Base-by-base conservation (phyloP, 2,797 vertebrate genomes). In the Synanceia verrucosa region DNA sequence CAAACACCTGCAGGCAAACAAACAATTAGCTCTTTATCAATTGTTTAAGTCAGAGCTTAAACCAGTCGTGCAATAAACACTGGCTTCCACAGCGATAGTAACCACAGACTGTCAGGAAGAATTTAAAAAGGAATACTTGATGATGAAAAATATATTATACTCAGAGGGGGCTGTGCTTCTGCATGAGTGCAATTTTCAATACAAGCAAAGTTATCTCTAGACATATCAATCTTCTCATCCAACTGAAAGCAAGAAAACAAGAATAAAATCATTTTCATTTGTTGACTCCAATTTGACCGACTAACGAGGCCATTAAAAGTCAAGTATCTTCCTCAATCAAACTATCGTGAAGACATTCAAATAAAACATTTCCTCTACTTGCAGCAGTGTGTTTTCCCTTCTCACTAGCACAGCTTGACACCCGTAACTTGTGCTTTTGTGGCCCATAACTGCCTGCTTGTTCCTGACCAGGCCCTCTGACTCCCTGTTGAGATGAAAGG, bases 401-500 rank as follows among this genome's bases (percentile, higher is more conserved):
- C 69, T 86, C 74, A 65, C 77, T 83, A 59, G 80, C 72, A 21
- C 16, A 52, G 71, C 77, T 71, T 70, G 79, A 88, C 85, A 86
- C 82, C 61, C 68, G 3, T 86, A 83, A 86, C 83, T 85, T 85
- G 84, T 80, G 81, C 87, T 90, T 86, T 85, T 88, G 91, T 81
- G 87, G 89, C 78, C 73, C 79, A 24, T 79, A 82, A 87, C 83
- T 81, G 79, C 79, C 69, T 78, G 68, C 79, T 90, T 63, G 81
- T 82, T 73, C 85, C 81, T 86, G 86, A 88, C 86, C 82, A 57
- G 61, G 41, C 79, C 85, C 86, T 84, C 78, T 81, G 89, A 86
- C 87, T 92, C 86, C 86, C 83, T 39, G 76, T 76, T 52, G 83
- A 88, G 91, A 93, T 94, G 86, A 94, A 93, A 94, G 87, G 64